These are phyloP conservation scores for Halichoeres trimaculatus DNA, from an alignment of 2,113 vertebrate species.

Conservation along the genomic window DNA sequence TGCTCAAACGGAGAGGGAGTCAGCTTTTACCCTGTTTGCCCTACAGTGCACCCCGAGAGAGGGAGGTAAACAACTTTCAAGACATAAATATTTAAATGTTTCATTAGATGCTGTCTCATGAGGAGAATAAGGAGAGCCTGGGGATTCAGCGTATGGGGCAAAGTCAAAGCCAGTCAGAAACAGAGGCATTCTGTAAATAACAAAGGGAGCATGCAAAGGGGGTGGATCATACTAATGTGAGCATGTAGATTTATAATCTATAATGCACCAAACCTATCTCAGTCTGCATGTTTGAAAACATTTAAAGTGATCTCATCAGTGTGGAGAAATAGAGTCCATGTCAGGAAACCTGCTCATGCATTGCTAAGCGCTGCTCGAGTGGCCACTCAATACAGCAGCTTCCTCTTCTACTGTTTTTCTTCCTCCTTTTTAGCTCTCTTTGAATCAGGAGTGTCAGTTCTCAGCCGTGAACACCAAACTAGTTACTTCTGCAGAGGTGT, in stretches of 20 bases:
- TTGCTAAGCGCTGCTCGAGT: too few relatives aligned
- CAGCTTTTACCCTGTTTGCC: slow-evolving; percentile 7
- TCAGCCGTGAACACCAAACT: too few relatives aligned
- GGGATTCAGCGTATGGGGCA: slow-evolving; percentile 64
- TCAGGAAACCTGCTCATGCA: too few relatives aligned
- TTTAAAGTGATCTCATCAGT: too few relatives aligned
- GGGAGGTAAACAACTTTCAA: slow-evolving; percentile 71
- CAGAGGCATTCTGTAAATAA: slow-evolving; percentile 70
- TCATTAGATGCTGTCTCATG: slow-evolving; percentile 78
- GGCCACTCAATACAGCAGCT: too few relatives aligned
- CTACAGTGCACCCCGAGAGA: slow-evolving; percentile 42
- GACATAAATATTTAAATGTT: slow-evolving; percentile 82
- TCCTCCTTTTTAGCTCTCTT: too few relatives aligned
- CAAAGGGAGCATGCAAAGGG: slow-evolving; percentile 46
- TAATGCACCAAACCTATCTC: slow-evolving; percentile 27
- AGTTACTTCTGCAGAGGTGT: too few relatives aligned
- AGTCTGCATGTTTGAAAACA: slow-evolving; percentile 42
- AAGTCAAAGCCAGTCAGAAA: slow-evolving; percentile 79
- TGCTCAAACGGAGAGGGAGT: slow-evolving; percentile 40
- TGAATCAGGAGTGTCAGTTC: too few relatives aligned
- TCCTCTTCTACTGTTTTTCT: too few relatives aligned
- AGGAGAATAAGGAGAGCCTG: slow-evolving; percentile 57
- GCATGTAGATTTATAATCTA: slow-evolving; percentile 48
- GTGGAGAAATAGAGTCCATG: too few relatives aligned
- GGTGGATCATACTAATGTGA: slow-evolving; percentile 50